Percentiles rank a stretch among this genome's conserved stretches.
Evolutionary conservation across 2,888 invertebrate species (phyloP).

Genomic region (Zygogramma bicolorata): DNA sequence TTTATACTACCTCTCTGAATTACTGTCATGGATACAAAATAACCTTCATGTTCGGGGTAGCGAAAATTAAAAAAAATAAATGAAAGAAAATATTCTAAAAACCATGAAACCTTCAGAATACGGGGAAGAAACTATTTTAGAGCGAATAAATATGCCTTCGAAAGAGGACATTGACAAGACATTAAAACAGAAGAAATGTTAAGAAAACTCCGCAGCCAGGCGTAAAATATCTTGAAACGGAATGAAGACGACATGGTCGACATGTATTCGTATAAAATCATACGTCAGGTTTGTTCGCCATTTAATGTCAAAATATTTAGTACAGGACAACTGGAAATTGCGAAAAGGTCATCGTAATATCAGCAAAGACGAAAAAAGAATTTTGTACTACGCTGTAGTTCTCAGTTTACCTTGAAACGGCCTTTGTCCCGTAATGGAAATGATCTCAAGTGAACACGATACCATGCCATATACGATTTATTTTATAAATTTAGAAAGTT

Average conservation of each 20-base stretch:
- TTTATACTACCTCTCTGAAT: neutral
- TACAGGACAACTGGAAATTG: constrained; percentile 1
- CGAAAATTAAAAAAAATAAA: neutral
- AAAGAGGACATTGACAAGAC: constrained; percentile 11
- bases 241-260: constrained; percentile 16
- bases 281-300: constrained; percentile 20
- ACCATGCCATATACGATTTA: constrained; percentile 11
- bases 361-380: neutral
- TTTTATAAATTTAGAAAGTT: constrained; percentile 12
- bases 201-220: constrained; percentile 5
- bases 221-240: neutral
- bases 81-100: neutral
- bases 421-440: constrained; percentile 16
- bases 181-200: constrained; percentile 2
- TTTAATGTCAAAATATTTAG: constrained; percentile 25
- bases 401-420: neutral
- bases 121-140: constrained; percentile 1
- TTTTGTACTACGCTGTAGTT: constrained; percentile 8
- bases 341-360: neutral
- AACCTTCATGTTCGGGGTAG: constrained; percentile 3
- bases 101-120: neutral
- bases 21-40: neutral
- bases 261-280: constrained; percentile 16
- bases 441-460: constrained; percentile 18
- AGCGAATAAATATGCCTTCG: constrained; percentile 5